Base-by-base conservation (phyloP, 2,113 vertebrate genomes). In the Gavia stellata region DNA sequence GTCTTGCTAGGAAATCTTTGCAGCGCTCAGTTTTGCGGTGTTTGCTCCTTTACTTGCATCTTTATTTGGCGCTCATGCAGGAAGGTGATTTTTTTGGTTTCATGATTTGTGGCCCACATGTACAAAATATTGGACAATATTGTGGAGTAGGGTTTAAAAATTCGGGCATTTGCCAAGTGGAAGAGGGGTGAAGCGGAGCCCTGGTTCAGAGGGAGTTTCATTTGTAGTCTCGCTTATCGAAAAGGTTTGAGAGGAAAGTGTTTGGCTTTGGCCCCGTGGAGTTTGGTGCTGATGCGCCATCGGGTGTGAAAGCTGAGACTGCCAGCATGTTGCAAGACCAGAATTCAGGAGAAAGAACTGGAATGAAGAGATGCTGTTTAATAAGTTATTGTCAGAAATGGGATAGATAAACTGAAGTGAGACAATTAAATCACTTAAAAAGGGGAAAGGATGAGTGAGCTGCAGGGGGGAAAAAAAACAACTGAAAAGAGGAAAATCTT, bases 1-100 rank as follows among this genome's bases (percentile, higher is more conserved):
- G 95, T 94, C 86, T 86, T 86, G 53, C 66, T 65, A 34, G 63
- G 58, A 85, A 92, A 92, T 62, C 58, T 73, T 89, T 58, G 55
- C 42, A 3, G 72, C 2, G 4, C 62, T 85, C 70, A 4, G 63
- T 45, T 95, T 74, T 58, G 50, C 62, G 70, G 14, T 42, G 24
- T 40, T 92, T 93, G 81, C 33, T 91, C n/a, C 67, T 91, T 87
- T 79, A 34, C 62, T 85, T 86, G 23, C 20, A 28, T 58, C 31
- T 80, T 65, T 75, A 33, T 84, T 72, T 55, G 50, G 33, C 82
- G 36, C 31, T 85, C 7, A 34, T 12, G n/a, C 66, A 38, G 34
- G 10, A 62, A 71, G 26, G 8, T 3, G 53, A 0, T 38, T 52
- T 28, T 56, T 53, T 40, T 49, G 58, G 16, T 62, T 55, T 74